Evolutionary conservation across 2,113 vertebrate genomes (phyloP).

Genomic region (Oreamnos americanus): DNA sequence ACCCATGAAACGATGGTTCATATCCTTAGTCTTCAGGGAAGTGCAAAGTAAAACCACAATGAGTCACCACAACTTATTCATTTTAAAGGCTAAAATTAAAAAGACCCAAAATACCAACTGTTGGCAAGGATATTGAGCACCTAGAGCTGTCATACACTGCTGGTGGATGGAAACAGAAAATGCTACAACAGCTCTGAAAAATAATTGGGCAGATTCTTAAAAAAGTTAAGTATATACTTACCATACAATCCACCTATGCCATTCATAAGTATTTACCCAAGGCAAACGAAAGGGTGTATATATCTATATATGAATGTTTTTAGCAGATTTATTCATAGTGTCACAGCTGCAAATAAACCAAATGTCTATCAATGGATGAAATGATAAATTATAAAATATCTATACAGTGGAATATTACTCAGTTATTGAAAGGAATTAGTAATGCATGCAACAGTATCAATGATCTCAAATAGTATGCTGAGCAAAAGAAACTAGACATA

Average conservation of each 20-base stretch:
- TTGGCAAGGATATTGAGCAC: neutral
- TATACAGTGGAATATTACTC: neutral
- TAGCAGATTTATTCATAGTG: neutral
- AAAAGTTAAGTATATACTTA: neutral
- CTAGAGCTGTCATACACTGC: neutral
- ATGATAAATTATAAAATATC: neutral
- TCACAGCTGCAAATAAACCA: neutral
- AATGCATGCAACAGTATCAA: neutral
- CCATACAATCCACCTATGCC: neutral
- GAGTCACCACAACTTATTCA: neutral
- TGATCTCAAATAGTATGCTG: neutral
- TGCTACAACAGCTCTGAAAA: neutral
- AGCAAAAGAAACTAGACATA: neutral
- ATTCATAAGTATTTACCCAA: neutral
- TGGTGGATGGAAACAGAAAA: neutral
- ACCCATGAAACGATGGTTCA: neutral
- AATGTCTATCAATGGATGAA: neutral
- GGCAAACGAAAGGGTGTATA: neutral
- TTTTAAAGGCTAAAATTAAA: neutral
- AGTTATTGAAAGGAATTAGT: neutral
- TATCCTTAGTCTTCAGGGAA: neutral
- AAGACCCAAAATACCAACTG: neutral
- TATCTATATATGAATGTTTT: neutral
- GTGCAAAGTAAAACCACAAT: neutral
- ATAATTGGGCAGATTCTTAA: neutral